These are phyloP conservation scores for Podilymbus podiceps DNA, from an alignment of 2,113 vertebrate species.

Conservation along the genomic window DNA sequence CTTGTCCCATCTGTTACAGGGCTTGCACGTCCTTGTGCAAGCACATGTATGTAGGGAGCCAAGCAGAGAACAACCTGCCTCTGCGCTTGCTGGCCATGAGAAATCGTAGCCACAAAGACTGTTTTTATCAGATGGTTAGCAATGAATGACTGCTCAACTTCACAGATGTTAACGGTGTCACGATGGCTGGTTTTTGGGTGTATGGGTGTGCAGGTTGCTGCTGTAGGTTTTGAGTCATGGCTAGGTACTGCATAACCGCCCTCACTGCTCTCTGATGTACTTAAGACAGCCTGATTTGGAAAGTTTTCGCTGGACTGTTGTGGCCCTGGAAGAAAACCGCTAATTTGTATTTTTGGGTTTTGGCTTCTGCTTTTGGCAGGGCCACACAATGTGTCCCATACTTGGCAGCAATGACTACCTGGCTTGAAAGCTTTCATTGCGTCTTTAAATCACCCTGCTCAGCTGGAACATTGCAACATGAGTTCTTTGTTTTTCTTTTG, in stretches of 20 bases:
- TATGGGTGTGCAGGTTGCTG: neutral
- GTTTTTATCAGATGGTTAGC: neutral
- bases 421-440: constrained; percentile 31
- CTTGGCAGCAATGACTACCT: neutral
- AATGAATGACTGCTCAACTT: neutral
- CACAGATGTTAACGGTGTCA: neutral
- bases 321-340: constrained; percentile 27
- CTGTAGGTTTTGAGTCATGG: fast-evolving
- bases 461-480: neutral
- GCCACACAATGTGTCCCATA: neutral
- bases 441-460: constrained; percentile 5
- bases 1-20: fast-evolving
- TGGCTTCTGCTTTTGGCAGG: constrained; percentile 49
- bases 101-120: neutral
- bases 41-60: fast-evolving
- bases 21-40: neutral
- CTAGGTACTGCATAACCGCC: neutral
- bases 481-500: constrained; percentile 20
- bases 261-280: neutral
- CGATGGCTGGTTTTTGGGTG: fast-evolving
- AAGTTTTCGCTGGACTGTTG: neutral
- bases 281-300: neutral
- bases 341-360: constrained; percentile 47
- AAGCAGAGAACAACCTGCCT: neutral
- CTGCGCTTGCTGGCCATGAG: fast-evolving